Evolutionary conservation across 2,113 vertebrate genomes (phyloP).

Genomic region (Sinocyclocheilus anophthalmus): DNA sequence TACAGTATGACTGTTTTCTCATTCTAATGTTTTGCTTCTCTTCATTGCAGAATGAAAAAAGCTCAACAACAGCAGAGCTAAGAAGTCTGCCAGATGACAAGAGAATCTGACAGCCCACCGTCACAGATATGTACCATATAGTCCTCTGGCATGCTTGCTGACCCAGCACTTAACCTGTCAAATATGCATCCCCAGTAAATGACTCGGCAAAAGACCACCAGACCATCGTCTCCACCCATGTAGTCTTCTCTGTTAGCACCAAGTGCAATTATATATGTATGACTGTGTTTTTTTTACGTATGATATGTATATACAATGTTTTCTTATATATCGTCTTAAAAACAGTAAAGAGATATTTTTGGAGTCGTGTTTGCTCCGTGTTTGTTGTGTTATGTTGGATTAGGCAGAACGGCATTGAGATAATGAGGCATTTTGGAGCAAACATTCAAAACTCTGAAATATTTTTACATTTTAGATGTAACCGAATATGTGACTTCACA

Average conservation of each 20-base stretch:
- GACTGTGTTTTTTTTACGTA: conserved; percentile 62
- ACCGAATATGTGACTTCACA: neutral
- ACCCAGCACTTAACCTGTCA: conserved; percentile 75
- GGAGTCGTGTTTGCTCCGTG: conserved; percentile 58
- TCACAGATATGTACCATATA: conserved; percentile 61
- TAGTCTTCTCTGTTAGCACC: conserved; percentile 62
- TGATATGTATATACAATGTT: conserved; percentile 64
- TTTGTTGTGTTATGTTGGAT: conserved; percentile 61
- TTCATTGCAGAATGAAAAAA: conserved; percentile 71
- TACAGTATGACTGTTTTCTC: neutral
- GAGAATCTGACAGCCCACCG: conserved; percentile 53
- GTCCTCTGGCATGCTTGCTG: conserved; percentile 68
- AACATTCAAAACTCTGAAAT: conserved; percentile 42
- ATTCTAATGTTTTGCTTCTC: conserved; percentile 25
- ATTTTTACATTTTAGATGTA: neutral
- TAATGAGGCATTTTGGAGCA: conserved; percentile 50
- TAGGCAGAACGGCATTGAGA: conserved; percentile 45
- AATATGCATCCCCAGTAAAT: conserved; percentile 55
- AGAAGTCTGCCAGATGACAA: conserved; percentile 50
- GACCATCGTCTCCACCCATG: conserved; percentile 43
- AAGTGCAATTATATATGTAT: conserved; percentile 73
- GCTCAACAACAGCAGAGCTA: conserved; percentile 62
- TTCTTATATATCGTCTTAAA: conserved; percentile 64
- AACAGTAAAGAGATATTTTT: conserved; percentile 69
- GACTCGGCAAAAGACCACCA: conserved; percentile 54